A percentile compares a stretch with the other conserved stretches of the same genome.
Conservation (phyloP, 2,113 vertebrate genomes). For the Picathartes gymnocephalus region DNA sequence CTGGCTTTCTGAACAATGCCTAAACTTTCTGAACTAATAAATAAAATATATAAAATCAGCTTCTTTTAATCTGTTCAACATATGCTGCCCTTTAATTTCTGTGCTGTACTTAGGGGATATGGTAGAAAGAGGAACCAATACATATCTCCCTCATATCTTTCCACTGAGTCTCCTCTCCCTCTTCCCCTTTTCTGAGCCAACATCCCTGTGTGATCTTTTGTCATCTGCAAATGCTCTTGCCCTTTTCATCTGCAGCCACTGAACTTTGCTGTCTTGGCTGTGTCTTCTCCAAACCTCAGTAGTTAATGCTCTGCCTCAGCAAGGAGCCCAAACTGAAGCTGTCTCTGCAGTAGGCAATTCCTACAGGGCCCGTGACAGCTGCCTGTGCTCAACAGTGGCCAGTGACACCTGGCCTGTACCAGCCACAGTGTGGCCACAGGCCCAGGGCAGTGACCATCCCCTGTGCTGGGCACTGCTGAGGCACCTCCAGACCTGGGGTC, state of each 20-base stretch:
- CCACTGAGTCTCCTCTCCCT: slow-evolving; percentile 5
- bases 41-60: background rate
- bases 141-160: background rate
- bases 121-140: slow-evolving; percentile 4
- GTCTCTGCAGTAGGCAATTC: background rate
- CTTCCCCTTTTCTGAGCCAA: slow-evolving; percentile 14
- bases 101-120: background rate
- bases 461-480: background rate
- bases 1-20: background rate
- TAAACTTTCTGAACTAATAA: background rate
- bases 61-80: background rate
- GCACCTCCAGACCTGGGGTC: background rate
- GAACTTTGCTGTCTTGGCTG: background rate
- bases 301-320: background rate
- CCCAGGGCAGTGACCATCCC: background rate
- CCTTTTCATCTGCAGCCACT: background rate
- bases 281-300: background rate
- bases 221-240: background rate
- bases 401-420: background rate
- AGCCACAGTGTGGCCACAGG: background rate
- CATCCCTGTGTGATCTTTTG: background rate
- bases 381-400: background rate
- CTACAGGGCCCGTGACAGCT: background rate
- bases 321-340: background rate
- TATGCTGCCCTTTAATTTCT: background rate